Evolutionary conservation across 2,797 vertebrate species (phyloP).

Genomic region (Arctocebus calabarensis): DNA sequence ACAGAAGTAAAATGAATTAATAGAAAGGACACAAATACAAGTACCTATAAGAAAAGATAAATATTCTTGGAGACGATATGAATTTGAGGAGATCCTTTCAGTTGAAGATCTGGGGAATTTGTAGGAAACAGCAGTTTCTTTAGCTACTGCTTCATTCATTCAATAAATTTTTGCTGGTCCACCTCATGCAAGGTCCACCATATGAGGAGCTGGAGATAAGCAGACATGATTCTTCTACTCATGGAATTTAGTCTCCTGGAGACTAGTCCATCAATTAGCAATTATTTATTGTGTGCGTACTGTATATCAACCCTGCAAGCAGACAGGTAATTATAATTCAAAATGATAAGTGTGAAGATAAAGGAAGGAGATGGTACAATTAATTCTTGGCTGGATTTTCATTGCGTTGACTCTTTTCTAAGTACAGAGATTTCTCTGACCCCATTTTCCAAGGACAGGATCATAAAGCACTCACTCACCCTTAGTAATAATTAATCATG

Average conservation of each 20-base stretch:
- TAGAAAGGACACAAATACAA: neutral
- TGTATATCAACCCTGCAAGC: neutral
- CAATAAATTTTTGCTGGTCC: neutral
- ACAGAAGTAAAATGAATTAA: neutral
- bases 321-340: neutral
- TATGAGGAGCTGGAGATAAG: neutral
- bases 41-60: neutral
- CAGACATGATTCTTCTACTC: neutral
- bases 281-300: neutral
- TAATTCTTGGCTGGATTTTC: slow-evolving; percentile 9
- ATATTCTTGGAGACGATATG: neutral
- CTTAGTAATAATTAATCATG: neutral
- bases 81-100: neutral
- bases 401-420: neutral
- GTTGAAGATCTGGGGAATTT: neutral
- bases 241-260: neutral
- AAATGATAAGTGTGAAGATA: neutral
- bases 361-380: neutral
- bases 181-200: neutral
- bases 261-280: neutral
- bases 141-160: neutral
- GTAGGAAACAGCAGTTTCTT: neutral
- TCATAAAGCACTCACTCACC: neutral
- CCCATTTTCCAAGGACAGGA: slow-evolving; percentile 38
- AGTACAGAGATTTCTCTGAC: slow-evolving; percentile 25